Evolutionary conservation across 2,113 vertebrate species (phyloP).

Genomic region (Dendropsophus ebraccatus): DNA sequence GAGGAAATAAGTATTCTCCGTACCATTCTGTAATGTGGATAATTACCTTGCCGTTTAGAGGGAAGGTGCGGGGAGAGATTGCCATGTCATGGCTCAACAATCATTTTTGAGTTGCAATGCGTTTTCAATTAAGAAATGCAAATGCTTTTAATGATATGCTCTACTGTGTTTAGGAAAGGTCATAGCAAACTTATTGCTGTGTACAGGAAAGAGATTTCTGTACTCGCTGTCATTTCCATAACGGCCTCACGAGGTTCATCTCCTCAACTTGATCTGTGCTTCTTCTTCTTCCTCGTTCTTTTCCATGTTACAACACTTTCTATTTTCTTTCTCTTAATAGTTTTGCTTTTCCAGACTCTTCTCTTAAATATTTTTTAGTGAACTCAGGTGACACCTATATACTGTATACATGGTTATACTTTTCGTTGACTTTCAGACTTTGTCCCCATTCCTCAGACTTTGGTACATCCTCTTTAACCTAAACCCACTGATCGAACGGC

Average conservation of each 20-base stretch:
- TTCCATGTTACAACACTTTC: constrained; percentile 1
- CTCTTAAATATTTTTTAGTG: too few species aligned
- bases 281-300: constrained; percentile 15
- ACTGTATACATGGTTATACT: too few species aligned
- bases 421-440: too few species aligned
- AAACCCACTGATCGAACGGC: too few species aligned
- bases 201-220: constrained; percentile 55
- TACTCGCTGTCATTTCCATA: constrained; percentile 47
- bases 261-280: constrained; percentile 16
- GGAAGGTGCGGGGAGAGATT: constrained; percentile 29
- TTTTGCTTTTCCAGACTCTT: not conserved
- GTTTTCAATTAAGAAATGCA: constrained; percentile 59
- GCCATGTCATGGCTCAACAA: constrained; percentile 54
- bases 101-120: constrained; percentile 56
- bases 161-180: constrained; percentile 46
- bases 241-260: constrained; percentile 35
- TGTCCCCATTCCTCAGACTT: too few species aligned
- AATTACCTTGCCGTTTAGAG: constrained; percentile 50
- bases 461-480: too few species aligned
- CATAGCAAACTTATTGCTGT: constrained; percentile 53
- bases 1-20: constrained; percentile 36
- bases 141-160: constrained; percentile 52
- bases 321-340: constrained; percentile 1
- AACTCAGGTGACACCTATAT: too few species aligned
- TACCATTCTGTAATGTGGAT: constrained; percentile 42